A percentile compares a stretch with the other conserved stretches of the same genome.
Conservation (phyloP, 2,888 invertebrate species). For the Terebella lapidaria region DNA sequence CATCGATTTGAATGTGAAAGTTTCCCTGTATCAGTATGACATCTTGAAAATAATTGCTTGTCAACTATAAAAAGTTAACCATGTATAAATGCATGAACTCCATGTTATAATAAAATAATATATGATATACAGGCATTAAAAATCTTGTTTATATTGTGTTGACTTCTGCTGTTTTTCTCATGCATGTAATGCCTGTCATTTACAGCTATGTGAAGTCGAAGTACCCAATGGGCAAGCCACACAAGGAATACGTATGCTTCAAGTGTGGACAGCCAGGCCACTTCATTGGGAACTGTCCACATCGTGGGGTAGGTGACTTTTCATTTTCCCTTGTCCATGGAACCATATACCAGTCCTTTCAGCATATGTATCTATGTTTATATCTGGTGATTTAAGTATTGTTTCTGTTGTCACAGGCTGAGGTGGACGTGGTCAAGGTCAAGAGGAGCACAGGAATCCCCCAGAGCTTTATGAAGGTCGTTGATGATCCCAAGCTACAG, state of each 20-base stretch:
- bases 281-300: conserved; percentile 94
- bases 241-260: conserved; percentile 86
- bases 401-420: background rate
- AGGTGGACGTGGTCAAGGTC: conserved; percentile 52
- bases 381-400: too few species aligned
- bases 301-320: conserved; percentile 31
- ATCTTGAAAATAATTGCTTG: too few species aligned
- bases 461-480: conserved; percentile 88
- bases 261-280: conserved; percentile 93
- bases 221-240: conserved; percentile 77
- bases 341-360: too few species aligned
- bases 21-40: background rate
- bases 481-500: conserved; percentile 80
- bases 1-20: background rate
- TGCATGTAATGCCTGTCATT: too few species aligned
- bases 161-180: too few species aligned
- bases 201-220: conserved; percentile 80
- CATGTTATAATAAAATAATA: background rate
- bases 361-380: too few species aligned
- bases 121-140: background rate
- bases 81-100: background rate
- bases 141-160: too few species aligned
- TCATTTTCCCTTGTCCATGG: too few species aligned
- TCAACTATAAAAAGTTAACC: background rate
- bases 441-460: conserved; percentile 97